Evolutionary conservation across 2,113 vertebrate species (phyloP), one percentile per base, ranked within the genome.

Genomic region (Hippocampus guttulatus): DNA sequence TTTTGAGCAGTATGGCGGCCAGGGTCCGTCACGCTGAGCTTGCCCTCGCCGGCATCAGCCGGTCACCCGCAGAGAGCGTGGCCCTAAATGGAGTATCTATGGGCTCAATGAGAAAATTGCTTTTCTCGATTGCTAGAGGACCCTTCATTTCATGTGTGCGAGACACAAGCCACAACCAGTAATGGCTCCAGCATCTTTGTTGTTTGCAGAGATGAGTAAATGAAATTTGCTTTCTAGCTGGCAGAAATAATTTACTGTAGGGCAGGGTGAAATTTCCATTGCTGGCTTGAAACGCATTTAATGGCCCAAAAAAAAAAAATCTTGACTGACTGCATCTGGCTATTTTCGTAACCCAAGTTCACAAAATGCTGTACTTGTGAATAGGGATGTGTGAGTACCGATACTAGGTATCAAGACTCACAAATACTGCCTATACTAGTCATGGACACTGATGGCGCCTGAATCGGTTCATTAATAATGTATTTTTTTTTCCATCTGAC

Each of bases 61-160:
- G 82, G 74, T 21, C 62, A 84, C 84, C 88, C 83, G 52, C 49
- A 75, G 87, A 92, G 90, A 88, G 81, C 81, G 84, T 16, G 70
- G 66, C 87, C 87, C 88, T 89, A 92, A 91, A 92, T 90, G 84
- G 88, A 89, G 84, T 84, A 90, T 91, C 89, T 90, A 83, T 90
- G 79, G 84, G 87, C 88, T 89, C 86, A 88, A 90, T 89, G 87
- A 89, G 91, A 91, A 92, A 91, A 91, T 92, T 85, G 88, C 87
- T 90, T 92, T 89, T 87, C 89, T 88, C 81, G 82, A 91, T 91
- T 88, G 87, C 86, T 80, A 75, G 83, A 92, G 87, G 83, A 90
- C 80, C 82, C 84, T 88, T 87, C 88, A 88, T 86, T 89, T 88
- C 91, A 89, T 85, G 88, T 82, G 80, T 83, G 85, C 85, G 82